Base-by-base conservation (phyloP, 2,797 vertebrate genomes). In the Miichthys miiuy region DNA sequence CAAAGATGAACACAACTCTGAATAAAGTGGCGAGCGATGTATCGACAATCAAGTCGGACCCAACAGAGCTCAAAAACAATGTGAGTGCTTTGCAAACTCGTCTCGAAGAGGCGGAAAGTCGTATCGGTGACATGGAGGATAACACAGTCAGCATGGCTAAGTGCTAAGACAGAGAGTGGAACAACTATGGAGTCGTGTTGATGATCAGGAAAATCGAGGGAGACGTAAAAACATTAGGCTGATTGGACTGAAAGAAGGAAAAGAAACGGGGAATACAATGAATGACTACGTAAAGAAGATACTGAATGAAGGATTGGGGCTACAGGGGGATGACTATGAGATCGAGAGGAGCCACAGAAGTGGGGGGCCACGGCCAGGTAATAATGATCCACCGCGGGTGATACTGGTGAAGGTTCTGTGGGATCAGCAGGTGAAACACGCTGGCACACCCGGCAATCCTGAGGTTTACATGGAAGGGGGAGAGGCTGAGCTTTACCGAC, bases 351-450 rank as follows among this genome's bases (percentile, higher is more conserved):
- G 34, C 34, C 34, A 34, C 34, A 34, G 34, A 34, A 34, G 34
- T 34, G 34, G 34, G 34, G 34, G 34, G 1, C 34, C 7, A 7
- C 1, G 1, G 34, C 34, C 34, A 34, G 34, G 34, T 34, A 8
- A 48, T 1, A 18, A 51, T 1, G 20, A 38, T 0, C 20, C 55
- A 16, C 27, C n/a, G 6, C 18, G 5, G 5, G 13, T 54, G 21
- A 16, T 25, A 25, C 52, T 54, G 52, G 52, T 25, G 52, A 51
- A 61, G 5, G 17, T 7, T 0, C 46, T 50, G 16, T 71, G 56
- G 44, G 7, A 60, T 1, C 56, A 23, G 1, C 68, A 61, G 47
- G 46, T 61, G n/a, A 71, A 71, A 12, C 68, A 72, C 34, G 7
- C 9, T 72, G 9, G 69, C 69, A 72, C 69, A 61, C 46, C 69